A percentile compares a stretch with the other conserved stretches of the same genome.
Evolutionary conservation across 2,113 vertebrate species (phyloP).

Genomic region (Xiphophorus couchianus): DNA sequence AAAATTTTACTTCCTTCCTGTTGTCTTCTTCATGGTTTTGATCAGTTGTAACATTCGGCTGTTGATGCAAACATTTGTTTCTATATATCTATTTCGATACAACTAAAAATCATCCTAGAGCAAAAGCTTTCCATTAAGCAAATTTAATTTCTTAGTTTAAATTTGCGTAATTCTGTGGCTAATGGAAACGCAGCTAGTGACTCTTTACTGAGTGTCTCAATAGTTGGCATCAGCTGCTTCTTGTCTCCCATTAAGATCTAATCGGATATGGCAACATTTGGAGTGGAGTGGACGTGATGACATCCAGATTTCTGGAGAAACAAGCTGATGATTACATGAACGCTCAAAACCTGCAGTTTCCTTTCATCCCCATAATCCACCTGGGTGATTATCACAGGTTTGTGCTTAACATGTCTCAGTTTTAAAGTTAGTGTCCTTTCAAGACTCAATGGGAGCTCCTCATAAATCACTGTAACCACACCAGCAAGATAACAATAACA

Average conservation of each 20-base stretch:
- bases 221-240: not conserved
- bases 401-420: not conserved
- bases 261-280: not conserved
- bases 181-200: no score
- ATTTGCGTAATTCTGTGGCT: no score
- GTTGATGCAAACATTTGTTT: no score
- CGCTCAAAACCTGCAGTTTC: no score
- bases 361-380: not conserved
- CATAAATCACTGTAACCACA: slow-evolving; percentile 41
- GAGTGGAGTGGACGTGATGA: not conserved
- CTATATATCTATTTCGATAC: no score
- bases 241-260: not conserved
- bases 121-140: no score
- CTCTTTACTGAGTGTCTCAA: not conserved
- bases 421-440: not conserved
- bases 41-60: no score
- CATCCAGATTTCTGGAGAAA: not conserved
- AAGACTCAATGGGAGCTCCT: slow-evolving; percentile 39
- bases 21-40: no score
- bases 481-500: slow-evolving; percentile 35
- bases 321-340: not conserved
- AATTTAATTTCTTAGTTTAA: no score
- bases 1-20: no score
- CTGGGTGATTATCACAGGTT: not conserved
- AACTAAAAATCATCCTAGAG: no score